phyloP scores from a whole-genome alignment of 2,113 vertebrate species.

The Oryzias woworae region DNA sequence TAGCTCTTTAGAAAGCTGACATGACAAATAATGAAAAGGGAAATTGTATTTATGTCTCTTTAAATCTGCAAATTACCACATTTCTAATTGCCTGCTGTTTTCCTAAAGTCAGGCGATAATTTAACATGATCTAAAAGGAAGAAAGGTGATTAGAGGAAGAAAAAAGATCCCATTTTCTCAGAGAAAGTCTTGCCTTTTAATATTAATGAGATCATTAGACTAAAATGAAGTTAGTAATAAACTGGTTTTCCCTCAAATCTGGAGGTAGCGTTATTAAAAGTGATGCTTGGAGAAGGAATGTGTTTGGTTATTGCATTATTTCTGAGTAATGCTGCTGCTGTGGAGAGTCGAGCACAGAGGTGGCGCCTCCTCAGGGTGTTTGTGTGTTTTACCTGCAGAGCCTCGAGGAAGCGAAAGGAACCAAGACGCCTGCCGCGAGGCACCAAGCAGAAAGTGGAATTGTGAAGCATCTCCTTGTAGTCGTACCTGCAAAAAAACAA shows the following conservation, averaged over 20 bases:
- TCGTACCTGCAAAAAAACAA: conserved; percentile 83
- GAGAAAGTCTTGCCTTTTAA: conserved; percentile 27
- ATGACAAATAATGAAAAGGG: too few relatives aligned
- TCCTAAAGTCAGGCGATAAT: too few relatives aligned
- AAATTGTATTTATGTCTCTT: too few relatives aligned
- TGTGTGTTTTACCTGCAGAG: conserved; percentile 59
- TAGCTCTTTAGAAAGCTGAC: too few relatives aligned
- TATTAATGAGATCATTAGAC: conserved; percentile 29
- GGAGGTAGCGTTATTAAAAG: conserved; percentile 9
- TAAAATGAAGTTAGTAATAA: conserved; percentile 26
- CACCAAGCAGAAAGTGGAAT: conserved; percentile 99
- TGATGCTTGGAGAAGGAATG: conserved; percentile 14
- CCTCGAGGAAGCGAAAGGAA: conserved; percentile 94
- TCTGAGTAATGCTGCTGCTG: too few relatives aligned
- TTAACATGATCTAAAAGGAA: too few relatives aligned
- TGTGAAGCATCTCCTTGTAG: conserved; percentile 99
- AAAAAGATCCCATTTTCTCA: neutral
- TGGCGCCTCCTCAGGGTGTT: neutral
- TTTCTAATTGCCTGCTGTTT: too few relatives aligned
- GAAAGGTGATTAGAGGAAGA: too few relatives aligned
- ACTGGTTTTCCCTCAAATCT: conserved; percentile 25
- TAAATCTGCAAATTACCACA: too few relatives aligned
- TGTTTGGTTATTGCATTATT: neutral
- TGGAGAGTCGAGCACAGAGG: too few relatives aligned
- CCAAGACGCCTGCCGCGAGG: conserved; percentile 96